Evolutionary conservation across 1,140 invertebrate species (phyloP), one percentile per base, ranked within the genome.

Genomic region (Ooceraea biroi): DNA sequence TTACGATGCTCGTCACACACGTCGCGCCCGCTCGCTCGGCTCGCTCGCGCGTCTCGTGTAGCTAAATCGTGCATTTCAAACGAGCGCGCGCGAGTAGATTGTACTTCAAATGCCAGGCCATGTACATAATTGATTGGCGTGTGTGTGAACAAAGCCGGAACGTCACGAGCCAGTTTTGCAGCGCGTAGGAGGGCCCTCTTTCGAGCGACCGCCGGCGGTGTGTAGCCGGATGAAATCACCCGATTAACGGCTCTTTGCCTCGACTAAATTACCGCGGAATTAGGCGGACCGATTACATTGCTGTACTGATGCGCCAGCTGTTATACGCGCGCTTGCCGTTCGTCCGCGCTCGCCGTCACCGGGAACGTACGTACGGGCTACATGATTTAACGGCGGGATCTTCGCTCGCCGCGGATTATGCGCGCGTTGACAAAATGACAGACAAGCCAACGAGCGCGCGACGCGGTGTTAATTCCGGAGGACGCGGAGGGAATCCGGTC

Each of bases 351-450:
- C 60, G 85, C 86, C 86, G 80, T 86, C 89, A 89, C 89, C 88
- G 89, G 90, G 80, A 91, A 91, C 90, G 90, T n/a, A n/a, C 86
- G 88, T 87, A 36, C 89, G 84, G 86, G 61, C 88, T 86, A 71
- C 88, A 85, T 89, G 91, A 91, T 92, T 91, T 91, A 93, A 92
- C 87, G 88, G 85, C 88, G 87, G 89, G 41, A 0, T n/a, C 36
- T 2, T 36, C 36, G 36, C 36, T 69, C 78, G 77, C 82, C 90
- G 87, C 84, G 86, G 84, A 92, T 93, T 92, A 92, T 91, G 88
- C 80, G 84, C 82, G 83, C 82, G 90, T 88, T 93, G 92, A 93
- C 91, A 92, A 93, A 91, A 88, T 93, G 91, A 93, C 87, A 85
- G 91, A 91, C 91, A 90, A 36, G 77, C 77, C 19, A 44, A 72